Percentiles rank a stretch among this genome's conserved stretches.
phyloP scores from a whole-genome alignment of 53 echinoderm and acorn worm species.

The Stichopus horrens region DNA sequence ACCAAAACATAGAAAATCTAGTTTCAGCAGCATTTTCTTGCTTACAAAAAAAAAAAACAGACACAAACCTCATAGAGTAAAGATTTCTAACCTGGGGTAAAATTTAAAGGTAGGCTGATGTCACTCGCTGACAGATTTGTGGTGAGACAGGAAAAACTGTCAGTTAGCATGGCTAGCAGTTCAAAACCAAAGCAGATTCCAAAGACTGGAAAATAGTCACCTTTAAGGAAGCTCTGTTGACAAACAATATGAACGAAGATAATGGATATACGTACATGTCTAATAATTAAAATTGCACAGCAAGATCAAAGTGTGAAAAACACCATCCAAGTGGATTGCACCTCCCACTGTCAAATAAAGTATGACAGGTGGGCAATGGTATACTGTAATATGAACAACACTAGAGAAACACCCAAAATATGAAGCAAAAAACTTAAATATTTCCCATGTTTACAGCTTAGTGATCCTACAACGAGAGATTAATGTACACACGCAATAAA shows the following conservation, averaged over 20 bases:
- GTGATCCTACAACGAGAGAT: too few species aligned
- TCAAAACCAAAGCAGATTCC: constrained; percentile 86
- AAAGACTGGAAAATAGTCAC: constrained; percentile 78
- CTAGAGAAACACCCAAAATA: too few species aligned
- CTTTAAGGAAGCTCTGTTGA: constrained; percentile 59
- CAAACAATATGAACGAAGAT: constrained; percentile 5
- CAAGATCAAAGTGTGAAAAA: neutral
- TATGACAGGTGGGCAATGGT: neutral
- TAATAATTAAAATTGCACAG: neutral
- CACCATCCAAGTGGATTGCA: neutral
- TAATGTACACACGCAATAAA: too few species aligned
- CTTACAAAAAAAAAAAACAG: too few species aligned
- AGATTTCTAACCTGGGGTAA: constrained; percentile 40
- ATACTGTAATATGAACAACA: too few species aligned
- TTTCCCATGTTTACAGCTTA: too few species aligned
- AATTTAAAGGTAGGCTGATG: constrained; percentile 36
- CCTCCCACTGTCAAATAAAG: neutral
- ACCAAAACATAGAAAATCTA: too few species aligned
- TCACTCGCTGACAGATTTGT: constrained; percentile 29
- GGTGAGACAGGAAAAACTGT: constrained; percentile 50
- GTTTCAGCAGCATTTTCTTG: too few species aligned
- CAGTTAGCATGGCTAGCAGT: constrained; percentile 56
- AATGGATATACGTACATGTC: neutral
- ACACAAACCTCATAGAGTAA: too few species aligned
- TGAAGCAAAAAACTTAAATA: too few species aligned